Evolutionary conservation across 1,140 invertebrate species (phyloP).

Genomic region (Drosophila ohnishii): DNA sequence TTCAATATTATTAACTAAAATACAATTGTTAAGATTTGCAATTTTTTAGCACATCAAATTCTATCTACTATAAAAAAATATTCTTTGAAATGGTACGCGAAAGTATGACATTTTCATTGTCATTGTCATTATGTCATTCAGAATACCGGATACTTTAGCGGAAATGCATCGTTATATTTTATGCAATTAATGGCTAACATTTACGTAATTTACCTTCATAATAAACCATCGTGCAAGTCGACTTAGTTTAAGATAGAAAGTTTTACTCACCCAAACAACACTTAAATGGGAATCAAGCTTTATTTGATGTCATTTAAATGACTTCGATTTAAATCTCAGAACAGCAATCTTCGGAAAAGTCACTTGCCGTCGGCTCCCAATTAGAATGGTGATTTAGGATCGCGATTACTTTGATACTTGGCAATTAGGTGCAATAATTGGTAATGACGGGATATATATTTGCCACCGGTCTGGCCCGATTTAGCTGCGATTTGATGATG

Average conservation of each 20-base stretch:
- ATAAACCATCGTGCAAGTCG: neutral
- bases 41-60: too few species aligned
- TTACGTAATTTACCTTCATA: neutral
- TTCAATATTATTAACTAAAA: too few species aligned
- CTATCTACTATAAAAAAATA: neutral
- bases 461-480: slow-evolving; percentile 24
- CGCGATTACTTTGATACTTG: slow-evolving; percentile 18
- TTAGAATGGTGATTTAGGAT: slow-evolving; percentile 11
- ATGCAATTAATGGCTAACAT: neutral
- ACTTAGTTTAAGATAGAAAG: neutral
- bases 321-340: neutral
- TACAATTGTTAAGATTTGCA: neutral
- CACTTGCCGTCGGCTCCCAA: slow-evolving; percentile 45
- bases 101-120: too few species aligned
- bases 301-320: neutral
- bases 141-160: neutral
- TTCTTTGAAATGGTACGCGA: neutral
- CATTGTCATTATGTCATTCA: too few species aligned
- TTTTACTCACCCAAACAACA: neutral
- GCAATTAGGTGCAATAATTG: slow-evolving; percentile 27
- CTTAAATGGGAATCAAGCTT: neutral
- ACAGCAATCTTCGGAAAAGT: neutral
- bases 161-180: neutral
- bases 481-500: slow-evolving; percentile 31
- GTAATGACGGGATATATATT: slow-evolving; percentile 30